Percentiles rank a stretch among this genome's conserved stretches.
phyloP scores from a whole-genome alignment of 1,140 invertebrate species.

The Caenorhabditis elegans region DNA sequence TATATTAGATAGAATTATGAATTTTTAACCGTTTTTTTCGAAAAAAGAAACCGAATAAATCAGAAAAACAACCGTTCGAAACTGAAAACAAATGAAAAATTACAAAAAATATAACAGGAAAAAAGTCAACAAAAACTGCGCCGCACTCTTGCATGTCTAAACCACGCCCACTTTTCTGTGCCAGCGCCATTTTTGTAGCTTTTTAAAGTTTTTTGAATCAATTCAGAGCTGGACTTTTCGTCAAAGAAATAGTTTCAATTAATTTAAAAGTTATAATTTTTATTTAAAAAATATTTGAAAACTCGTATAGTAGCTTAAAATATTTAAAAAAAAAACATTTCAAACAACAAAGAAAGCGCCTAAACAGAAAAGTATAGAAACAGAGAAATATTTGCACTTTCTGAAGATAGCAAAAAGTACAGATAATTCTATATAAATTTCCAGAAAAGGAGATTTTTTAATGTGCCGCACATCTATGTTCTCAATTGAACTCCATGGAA shows the following conservation, averaged over 20 bases:
- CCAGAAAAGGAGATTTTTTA: too few relatives aligned
- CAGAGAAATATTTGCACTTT: background rate
- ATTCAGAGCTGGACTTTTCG: too few relatives aligned
- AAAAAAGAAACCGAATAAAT: too few relatives aligned
- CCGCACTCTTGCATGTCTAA: background rate
- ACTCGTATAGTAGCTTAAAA: too few relatives aligned
- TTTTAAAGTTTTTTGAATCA: too few relatives aligned
- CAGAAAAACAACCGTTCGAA: too few relatives aligned
- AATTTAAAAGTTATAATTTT: too few relatives aligned
- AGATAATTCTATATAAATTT: too few relatives aligned
- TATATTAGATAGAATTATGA: background rate
- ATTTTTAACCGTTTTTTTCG: too few relatives aligned
- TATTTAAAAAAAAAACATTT: background rate
- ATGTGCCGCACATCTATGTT: too few relatives aligned
- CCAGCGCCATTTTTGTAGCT: background rate
- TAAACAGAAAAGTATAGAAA: background rate
- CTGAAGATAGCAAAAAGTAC: too few relatives aligned
- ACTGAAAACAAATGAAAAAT: background rate
- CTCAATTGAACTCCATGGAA: background rate
- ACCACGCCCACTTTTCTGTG: background rate
- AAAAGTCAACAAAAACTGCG: background rate
- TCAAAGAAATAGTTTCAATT: background rate
- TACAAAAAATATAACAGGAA: background rate
- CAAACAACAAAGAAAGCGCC: background rate
- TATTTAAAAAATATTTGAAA: too few relatives aligned